Evolutionary conservation across 2,797 vertebrate genomes (phyloP).

Genomic region (Pipistrellus nathusii): DNA sequence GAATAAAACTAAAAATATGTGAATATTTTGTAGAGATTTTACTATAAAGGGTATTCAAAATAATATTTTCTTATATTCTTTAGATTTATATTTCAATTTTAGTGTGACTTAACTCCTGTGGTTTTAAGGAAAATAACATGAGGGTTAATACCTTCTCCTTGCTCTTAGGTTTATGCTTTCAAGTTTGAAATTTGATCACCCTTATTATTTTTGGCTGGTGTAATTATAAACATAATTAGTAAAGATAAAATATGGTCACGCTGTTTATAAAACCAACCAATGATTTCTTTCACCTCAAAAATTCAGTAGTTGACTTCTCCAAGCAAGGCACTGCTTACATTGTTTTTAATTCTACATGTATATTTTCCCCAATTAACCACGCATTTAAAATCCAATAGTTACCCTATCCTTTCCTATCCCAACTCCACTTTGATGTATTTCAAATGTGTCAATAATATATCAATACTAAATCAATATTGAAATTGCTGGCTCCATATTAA

Average conservation of each 20-base stretch:
- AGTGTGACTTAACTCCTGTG: constrained; percentile 49
- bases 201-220: constrained; percentile 14
- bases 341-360: background rate
- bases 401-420: background rate
- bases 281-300: background rate
- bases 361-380: background rate
- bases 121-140: constrained; percentile 64
- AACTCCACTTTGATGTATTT: background rate
- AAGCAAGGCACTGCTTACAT: background rate
- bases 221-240: constrained; percentile 72
- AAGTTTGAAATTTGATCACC: constrained; percentile 71
- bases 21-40: background rate
- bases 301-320: background rate
- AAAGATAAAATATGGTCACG: constrained; percentile 51
- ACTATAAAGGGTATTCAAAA: background rate
- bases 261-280: background rate
- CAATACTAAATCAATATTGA: background rate
- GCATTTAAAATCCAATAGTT: background rate
- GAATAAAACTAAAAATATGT: constrained; percentile 18
- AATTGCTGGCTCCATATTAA: background rate
- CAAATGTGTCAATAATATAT: background rate
- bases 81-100: constrained; percentile 34
- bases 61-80: constrained; percentile 22
- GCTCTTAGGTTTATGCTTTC: constrained; percentile 40
- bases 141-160: constrained; percentile 58